Conservation (phyloP, 2,888 invertebrate genomes). For the Hirtodrosophila trivittata region DNA sequence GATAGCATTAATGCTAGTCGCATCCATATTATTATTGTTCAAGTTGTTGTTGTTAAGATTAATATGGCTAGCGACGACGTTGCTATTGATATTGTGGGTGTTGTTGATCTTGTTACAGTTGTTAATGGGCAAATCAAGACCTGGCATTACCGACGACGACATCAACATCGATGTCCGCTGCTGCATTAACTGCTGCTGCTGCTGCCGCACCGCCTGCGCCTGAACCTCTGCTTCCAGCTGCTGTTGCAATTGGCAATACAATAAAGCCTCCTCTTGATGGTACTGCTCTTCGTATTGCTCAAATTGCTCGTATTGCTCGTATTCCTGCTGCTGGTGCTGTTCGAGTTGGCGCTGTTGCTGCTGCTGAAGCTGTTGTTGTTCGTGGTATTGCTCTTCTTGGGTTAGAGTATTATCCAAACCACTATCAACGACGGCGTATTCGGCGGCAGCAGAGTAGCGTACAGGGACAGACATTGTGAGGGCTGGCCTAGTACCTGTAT, state of each 20-base stretch:
- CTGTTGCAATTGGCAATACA: constrained; percentile 73
- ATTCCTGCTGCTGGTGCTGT: constrained; percentile 60
- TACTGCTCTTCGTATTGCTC: constrained; percentile 48
- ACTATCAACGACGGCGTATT: constrained; percentile 83
- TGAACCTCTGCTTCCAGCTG: constrained; percentile 59
- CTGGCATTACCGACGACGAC: constrained; percentile 70
- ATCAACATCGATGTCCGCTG: constrained; percentile 83
- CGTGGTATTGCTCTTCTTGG: constrained; percentile 82
- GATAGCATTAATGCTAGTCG: constrained; percentile 66
- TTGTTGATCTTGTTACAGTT: constrained; percentile 33
- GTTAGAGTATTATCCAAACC: constrained; percentile 83
- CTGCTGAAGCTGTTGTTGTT: constrained; percentile 69
- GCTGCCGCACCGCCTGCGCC: constrained; percentile 70
- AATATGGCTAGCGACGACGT: constrained; percentile 26
- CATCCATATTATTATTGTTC: constrained; percentile 59
- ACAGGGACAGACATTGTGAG: constrained; percentile 85
- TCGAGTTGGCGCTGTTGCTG: constrained; percentile 43
- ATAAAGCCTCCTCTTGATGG: constrained; percentile 58
- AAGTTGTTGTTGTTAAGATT: constrained; percentile 32
- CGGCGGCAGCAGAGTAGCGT: constrained; percentile 84
- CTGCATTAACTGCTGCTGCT: constrained; percentile 83
- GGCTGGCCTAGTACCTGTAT: constrained; percentile 85
- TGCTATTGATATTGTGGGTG: constrained; percentile 32
- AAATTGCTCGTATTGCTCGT: constrained; percentile 64
- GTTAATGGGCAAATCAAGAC: constrained; percentile 54